Evolutionary conservation across 2,797 vertebrate genomes (phyloP), one percentile per base, ranked within the genome.

Genomic region (Cetoscarus ocellatus): DNA sequence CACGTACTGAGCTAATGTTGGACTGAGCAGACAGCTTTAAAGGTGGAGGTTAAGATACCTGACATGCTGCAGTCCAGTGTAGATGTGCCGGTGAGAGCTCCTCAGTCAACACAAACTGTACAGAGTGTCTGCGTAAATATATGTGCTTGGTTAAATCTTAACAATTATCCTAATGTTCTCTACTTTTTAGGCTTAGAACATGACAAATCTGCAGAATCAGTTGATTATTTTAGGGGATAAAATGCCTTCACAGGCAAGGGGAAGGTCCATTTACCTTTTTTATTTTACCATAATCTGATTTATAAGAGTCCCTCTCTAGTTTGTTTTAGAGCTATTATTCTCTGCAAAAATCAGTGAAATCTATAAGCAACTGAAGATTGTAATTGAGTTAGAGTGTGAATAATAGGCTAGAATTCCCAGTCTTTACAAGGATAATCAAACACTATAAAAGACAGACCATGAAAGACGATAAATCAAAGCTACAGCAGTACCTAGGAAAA

Each of bases 1-100:
- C 27, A 55, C 1, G 13, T 52, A 56, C 12, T 40, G 34, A 75
- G 72, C 48, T 73, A 81, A 80, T 60, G 67, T 77, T 77, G 55
- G 59, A 81, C 39, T 58, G 52, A 48, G 36, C 18, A 11, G 18
- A 67, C 51, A 64, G 61, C n/a, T 52, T 13, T 43, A 65, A 60
- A 66, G 1, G 42, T 44, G 27, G 44, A 18, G 36, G 63, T 19
- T 47, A 52, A 62, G 14, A 70, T 19, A 67, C 1, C 52, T 4
- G 12, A 69, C 54, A 45, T 8, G 50, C 54, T 42, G 48, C 34
- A 17, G 67, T 55, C 54, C 58, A 57, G 55, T 47, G 18, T 38
- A 43, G 36, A 19, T 34, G 43, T 15, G 15, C 78, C 44, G 55
- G 1, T 14, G 48, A 10, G 6, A 42, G 27, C 48, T 15, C 8